A percentile compares a stretch with the other conserved stretches of the same genome.
These are phyloP conservation scores for Nomada ferruginata DNA, from an alignment of 2,888 invertebrate species.

Conservation along the genomic window DNA sequence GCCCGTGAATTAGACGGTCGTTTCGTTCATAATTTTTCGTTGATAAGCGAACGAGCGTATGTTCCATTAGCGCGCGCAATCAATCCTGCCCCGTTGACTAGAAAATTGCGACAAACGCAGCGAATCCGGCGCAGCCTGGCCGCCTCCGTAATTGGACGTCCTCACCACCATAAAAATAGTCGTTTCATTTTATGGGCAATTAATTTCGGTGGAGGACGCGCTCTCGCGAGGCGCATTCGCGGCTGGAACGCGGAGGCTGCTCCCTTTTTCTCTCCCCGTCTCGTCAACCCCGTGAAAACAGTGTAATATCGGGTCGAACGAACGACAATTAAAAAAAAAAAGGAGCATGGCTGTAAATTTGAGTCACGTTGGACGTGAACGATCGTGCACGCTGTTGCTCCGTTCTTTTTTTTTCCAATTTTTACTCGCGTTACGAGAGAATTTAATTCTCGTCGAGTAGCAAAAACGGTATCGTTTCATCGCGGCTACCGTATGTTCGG, in stretches of 20 bases:
- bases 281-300: slow-evolving; percentile 48
- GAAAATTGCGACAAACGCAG: slow-evolving; percentile 73
- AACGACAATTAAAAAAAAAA: slow-evolving; percentile 43
- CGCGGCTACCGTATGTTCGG: not conserved
- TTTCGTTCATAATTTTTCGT: slow-evolving; percentile 54
- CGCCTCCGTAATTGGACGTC: slow-evolving; percentile 78
- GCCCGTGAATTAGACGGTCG: slow-evolving; percentile 20
- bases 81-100: slow-evolving; percentile 67
- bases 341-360: slow-evolving; percentile 37
- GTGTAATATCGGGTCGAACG: slow-evolving; percentile 54
- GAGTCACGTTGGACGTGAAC: slow-evolving; percentile 22
- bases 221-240: slow-evolving; percentile 41
- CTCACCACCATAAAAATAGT: slow-evolving; percentile 79
- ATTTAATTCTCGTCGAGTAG: slow-evolving; percentile 20
- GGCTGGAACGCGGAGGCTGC: slow-evolving; percentile 14
- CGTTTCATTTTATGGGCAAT: slow-evolving; percentile 82
- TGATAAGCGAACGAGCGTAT: slow-evolving; percentile 38
- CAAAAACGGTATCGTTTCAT: not conserved
- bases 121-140: slow-evolving; percentile 20
- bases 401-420: not conserved
- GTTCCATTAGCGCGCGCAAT: slow-evolving; percentile 70
- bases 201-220: slow-evolving; percentile 76
- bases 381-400: not conserved
- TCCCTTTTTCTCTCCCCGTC: slow-evolving; percentile 1
- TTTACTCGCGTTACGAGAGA: slow-evolving; percentile 11